phyloP scores from a whole-genome alignment of 35 echinoderm and acorn worm genomes.

The Apostichopus californicus region DNA sequence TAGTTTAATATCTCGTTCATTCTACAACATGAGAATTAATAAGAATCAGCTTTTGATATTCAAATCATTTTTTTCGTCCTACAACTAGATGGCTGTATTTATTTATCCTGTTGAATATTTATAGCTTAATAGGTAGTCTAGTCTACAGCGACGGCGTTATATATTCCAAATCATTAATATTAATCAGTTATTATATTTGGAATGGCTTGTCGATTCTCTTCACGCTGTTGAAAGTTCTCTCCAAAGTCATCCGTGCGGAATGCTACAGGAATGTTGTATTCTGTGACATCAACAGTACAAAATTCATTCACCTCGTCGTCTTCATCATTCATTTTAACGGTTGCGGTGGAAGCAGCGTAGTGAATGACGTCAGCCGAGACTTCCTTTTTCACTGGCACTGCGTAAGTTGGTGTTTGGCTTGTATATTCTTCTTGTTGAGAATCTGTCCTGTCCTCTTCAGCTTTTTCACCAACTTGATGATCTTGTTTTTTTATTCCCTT shows the following conservation, averaged over 20 bases:
- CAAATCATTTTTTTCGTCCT: too few species aligned
- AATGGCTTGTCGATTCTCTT: background rate
- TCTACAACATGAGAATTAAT: too few species aligned
- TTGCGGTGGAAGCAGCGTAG: background rate
- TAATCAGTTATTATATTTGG: too few species aligned
- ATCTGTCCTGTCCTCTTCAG: background rate
- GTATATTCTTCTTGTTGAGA: background rate
- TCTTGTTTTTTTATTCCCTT: background rate
- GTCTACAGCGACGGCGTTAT: too few species aligned
- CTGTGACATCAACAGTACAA: background rate
- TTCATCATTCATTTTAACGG: too few species aligned
- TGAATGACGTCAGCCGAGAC: background rate
- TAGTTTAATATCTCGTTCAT: too few species aligned
- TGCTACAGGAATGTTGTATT: constrained; percentile 10
- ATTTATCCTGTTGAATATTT: background rate
- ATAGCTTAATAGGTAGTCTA: too few species aligned
- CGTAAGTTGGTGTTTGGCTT: background rate
- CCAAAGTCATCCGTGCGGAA: background rate
- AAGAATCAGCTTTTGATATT: too few species aligned
- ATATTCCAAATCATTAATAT: too few species aligned
- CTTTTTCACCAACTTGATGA: background rate
- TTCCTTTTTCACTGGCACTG: background rate
- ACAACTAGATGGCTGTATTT: too few species aligned
- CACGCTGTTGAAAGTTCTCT: background rate
- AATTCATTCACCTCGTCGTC: background rate